Base-by-base conservation (phyloP, 2,888 invertebrate genomes). In the Cryptops parisi region DNA sequence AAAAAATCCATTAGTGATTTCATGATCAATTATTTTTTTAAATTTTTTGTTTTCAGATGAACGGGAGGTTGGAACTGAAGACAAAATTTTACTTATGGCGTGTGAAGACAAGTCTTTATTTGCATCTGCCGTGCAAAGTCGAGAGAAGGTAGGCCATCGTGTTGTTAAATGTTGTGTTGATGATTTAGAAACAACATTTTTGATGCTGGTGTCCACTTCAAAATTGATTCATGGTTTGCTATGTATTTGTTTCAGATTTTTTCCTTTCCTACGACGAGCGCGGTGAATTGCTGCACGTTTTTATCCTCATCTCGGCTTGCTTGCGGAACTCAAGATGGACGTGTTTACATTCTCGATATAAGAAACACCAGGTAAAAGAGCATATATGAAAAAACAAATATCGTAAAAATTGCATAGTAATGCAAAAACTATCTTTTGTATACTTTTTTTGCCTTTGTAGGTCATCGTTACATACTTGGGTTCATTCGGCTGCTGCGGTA, bases 241-340 rank as follows among this genome's bases (percentile, higher is more conserved):
- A n/a, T n/a, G n/a, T n/a, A n/a, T n/a, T n/a, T n/a, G n/a, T n/a
- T 46, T 12, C 6, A 51, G 23, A 26, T 51, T 15, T 51, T 51
- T 43, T 2, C 25, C 3, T 41, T 22, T 19, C 9, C 41, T 2
- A 21, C 64, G 56, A 60, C 61, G 45, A 70, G 75, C 15, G 70
- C 79, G 5, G 75, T 79, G 48, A 81, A 80, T 65, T 71, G 76
- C 26, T 74, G 78, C 57, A 63, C 72, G 45, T 67, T 74, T 54
- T 61, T 78, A 17, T 72, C 74, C 1, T 64, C 73, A 12, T 66
- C 67, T n/a, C 60, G 63, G 24, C 69, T 77, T 58, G 68, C 72
- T 3, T 70, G 71, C 59, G 81, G 81, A n/a, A 77, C 77, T 58
- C 75, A 74, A 59, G 72, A 77, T 67, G 80, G 80, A 55, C 72